These are phyloP conservation scores for Allacma fusca DNA, from an alignment of 2,888 invertebrate species.

Conservation along the genomic window DNA sequence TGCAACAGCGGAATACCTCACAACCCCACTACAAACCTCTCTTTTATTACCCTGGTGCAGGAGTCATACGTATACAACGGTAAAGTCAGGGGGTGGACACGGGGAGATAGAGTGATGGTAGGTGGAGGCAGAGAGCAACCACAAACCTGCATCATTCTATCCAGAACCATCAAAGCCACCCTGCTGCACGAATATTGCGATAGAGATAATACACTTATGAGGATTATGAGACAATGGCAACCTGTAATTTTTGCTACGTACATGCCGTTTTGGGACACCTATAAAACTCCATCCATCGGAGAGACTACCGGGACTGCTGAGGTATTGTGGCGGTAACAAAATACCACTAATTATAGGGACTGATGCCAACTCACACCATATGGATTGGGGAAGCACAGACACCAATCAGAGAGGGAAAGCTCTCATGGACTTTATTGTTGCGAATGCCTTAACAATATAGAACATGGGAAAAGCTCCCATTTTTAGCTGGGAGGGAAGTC, in stretches of 20 bases:
- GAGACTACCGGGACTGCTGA: neutral
- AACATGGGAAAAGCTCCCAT: conserved; percentile 11
- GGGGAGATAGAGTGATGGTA: neutral
- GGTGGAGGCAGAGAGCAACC: neutral
- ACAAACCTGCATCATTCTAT: neutral
- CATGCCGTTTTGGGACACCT: neutral
- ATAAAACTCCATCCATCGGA: neutral
- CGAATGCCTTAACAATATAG: neutral
- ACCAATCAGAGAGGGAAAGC: conserved; percentile 22
- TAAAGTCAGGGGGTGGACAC: no score
- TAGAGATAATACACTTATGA: neutral
- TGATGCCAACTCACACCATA: conserved; percentile 38
- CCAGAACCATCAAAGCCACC: neutral
- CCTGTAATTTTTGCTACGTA: neutral
- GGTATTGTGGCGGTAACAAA: neutral
- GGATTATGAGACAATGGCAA: neutral
- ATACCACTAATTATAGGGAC: conserved; percentile 25
- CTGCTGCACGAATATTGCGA: neutral
- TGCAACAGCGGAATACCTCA: no score
- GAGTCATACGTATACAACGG: no score
- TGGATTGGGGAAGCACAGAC: conserved; percentile 31
- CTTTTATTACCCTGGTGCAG: no score
- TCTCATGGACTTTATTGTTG: neutral
- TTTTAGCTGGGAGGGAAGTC: neutral
- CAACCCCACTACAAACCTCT: no score